Conservation (phyloP, 23 tunicate species). For the Halocynthia roretzi region DNA sequence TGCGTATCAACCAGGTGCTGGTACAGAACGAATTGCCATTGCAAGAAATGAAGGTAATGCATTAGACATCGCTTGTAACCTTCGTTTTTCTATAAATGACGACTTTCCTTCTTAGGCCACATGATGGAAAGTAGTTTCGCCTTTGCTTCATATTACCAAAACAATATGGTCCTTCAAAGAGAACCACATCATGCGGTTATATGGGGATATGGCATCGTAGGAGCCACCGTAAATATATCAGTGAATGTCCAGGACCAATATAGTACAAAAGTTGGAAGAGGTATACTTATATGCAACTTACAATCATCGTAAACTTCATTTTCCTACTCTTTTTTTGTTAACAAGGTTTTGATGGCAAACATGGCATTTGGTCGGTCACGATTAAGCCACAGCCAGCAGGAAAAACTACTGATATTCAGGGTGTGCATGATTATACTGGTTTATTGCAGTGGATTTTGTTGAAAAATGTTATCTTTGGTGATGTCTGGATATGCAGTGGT, state of each 20-base stretch:
- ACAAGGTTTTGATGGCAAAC: constrained; percentile 35
- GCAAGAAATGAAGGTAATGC: no score
- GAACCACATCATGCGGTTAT: constrained; percentile 57
- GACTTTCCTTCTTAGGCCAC: no score
- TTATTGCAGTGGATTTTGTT: constrained; percentile 59
- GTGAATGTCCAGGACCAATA: constrained; percentile 64
- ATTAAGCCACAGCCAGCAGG: constrained; percentile 63
- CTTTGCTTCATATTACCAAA: constrained; percentile 81
- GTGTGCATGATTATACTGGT: constrained; percentile 74
- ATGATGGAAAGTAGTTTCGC: constrained; percentile 19
- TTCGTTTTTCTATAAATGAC: no score
- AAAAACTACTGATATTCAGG: constrained; percentile 50
- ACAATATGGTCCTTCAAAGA: constrained; percentile 79
- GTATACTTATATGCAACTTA: neutral
- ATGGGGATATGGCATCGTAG: constrained; percentile 85
- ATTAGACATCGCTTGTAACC: no score
- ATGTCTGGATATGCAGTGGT: constrained; percentile 81
- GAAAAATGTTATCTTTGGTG: constrained; percentile 80
- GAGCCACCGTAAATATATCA: constrained; percentile 71
- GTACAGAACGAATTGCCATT: no score
- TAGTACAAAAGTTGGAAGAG: constrained; percentile 47
- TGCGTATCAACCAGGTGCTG: no score
- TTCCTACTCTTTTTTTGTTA: neutral
- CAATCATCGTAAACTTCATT: no score
- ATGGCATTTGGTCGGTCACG: constrained; percentile 62